Evolutionary conservation across 2,113 vertebrate species (phyloP), one percentile per base, ranked within the genome.

Genomic region (Seriola aureovittata): DNA sequence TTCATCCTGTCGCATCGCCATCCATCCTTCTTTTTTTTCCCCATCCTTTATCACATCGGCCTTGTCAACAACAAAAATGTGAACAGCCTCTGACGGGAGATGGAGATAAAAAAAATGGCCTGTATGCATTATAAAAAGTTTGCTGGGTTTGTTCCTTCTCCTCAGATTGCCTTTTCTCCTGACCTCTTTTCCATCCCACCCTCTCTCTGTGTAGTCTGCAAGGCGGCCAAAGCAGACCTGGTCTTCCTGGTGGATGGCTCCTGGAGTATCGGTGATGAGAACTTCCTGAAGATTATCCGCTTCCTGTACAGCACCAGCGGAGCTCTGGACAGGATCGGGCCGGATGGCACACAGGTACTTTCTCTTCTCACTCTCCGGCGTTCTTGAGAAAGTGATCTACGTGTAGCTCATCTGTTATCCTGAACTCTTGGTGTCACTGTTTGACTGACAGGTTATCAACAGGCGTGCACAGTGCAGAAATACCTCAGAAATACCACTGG

Each of bases 231-330:
- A 88, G 98, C 98, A 0, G 98, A 99, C 88, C 91, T 99, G 52
- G 98, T 96, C 0, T 99, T 99, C 91, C 93, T 99, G 90, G 97
- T 99, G 14, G 98, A 99, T 64, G 98, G 98, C 0, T 99, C 98
- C 2, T 99, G 98, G 98, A 99, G 98, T 62, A 99, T 99, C 3
- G 98, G 98, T 7, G 98, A 99, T 48, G 97, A 98, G 5, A 99
- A 98, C 93, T 99, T 99, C 93, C 96, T 96, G 92, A 99, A 99
- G 93, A 97, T 99, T 94, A 97, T 97, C 50, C 92, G 88, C 55
- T 99, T 99, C 93, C 95, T 99, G 32, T 96, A 96, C 78, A 99
- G 95, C 93, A 98, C 98, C 4, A 92, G 95, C 0, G 98, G 98
- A 78, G 97, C 98, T 38, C 92, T 99, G 87, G 96, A 97, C 93